Evolutionary conservation across 2,888 invertebrate genomes (phyloP), one percentile per base, ranked within the genome.

Genomic region (Lochmaea capreae): DNA sequence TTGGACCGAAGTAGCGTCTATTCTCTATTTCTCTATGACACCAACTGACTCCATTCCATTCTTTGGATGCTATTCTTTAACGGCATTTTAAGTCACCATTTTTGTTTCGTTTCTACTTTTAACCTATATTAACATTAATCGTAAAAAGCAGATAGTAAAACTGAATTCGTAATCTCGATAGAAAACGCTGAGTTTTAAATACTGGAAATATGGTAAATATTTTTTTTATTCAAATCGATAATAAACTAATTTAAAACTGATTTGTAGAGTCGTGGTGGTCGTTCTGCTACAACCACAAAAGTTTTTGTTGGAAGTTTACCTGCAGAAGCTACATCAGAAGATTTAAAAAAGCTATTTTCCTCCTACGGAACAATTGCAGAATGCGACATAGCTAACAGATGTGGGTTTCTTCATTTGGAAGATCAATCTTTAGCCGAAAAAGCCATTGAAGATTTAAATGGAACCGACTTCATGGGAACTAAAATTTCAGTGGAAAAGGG

Each of bases 291-390:
- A 46, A 85, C 86, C 61, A 87, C 87, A 54, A 97, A 97, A 89
- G 94, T 98, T 81, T 98, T 98, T 89, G 95, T 98, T 84, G 97
- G 97, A 78, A 96, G 97, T 87, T 88, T 97, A 85, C 95, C 96
- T 73, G 93, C 94, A 82, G 93, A 94, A 82, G 95, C 95, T 79
- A 93, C 94, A 83, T 92, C 93, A 71, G 93, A 95, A 82, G 96
- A 97, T 82, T 89, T 97, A 62, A 90, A 94, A 63, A 92, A 92
- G 79, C 89, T 97, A 66, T 97, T 98, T 88, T 92, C 94, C 80
- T 93, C 94, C 68, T 96, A 93, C 87, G 97, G 97, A 62, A 91
- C 91, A 71, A 97, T 98, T 8, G 94, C 94, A 18, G 97, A 98
- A 87, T 97, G 97, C 87, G 97, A 97, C 86, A 95, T 98, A 73